Percentiles rank a stretch among this genome's conserved stretches.
These are phyloP conservation scores for Percopsis omiscomaycus DNA, from an alignment of 2,797 vertebrate species.

Conservation along the genomic window DNA sequence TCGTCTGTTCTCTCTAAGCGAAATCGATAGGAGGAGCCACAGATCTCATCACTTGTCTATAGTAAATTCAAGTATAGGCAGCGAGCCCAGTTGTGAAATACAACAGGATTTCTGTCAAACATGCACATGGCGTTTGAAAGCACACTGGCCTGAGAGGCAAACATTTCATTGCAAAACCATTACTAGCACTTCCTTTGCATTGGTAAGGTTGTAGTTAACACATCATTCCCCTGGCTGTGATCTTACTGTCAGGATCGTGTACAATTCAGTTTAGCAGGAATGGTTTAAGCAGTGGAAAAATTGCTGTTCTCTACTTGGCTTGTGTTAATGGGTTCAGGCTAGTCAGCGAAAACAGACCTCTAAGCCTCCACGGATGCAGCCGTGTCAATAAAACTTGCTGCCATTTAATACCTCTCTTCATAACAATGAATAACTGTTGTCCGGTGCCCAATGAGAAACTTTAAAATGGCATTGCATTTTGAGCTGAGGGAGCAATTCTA, in stretches of 20 bases:
- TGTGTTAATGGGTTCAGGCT: slow-evolving; percentile 65
- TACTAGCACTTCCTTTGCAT: slow-evolving; percentile 24
- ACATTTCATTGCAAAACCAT: slow-evolving; percentile 20
- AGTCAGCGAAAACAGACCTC: slow-evolving; percentile 58
- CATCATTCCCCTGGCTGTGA: slow-evolving; percentile 24
- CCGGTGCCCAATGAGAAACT: slow-evolving; percentile 38
- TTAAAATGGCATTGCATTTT: slow-evolving; percentile 48
- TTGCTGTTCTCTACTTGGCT: slow-evolving; percentile 42
- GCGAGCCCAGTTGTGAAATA: neutral
- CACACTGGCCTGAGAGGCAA: slow-evolving; percentile 11
- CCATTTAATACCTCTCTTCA: slow-evolving; percentile 62
- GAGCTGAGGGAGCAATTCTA: slow-evolving; percentile 37
- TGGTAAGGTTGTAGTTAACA: slow-evolving; percentile 24
- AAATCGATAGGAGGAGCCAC: slow-evolving; percentile 2
- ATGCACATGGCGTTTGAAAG: slow-evolving; percentile 13
- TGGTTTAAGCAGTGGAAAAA: slow-evolving; percentile 40
- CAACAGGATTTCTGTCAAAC: neutral
- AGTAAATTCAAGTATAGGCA: neutral
- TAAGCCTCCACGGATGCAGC: slow-evolving; percentile 66
- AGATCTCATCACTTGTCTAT: neutral
- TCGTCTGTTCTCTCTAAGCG: slow-evolving; percentile 10
- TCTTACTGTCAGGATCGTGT: slow-evolving; percentile 15
- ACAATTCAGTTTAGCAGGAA: slow-evolving; percentile 7
- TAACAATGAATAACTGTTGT: slow-evolving; percentile 59
- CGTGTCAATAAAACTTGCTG: slow-evolving; percentile 67